Percentiles rank a stretch among this genome's conserved stretches.
Conservation (phyloP, 2,888 invertebrate genomes). For the Thera obeliscata region DNA sequence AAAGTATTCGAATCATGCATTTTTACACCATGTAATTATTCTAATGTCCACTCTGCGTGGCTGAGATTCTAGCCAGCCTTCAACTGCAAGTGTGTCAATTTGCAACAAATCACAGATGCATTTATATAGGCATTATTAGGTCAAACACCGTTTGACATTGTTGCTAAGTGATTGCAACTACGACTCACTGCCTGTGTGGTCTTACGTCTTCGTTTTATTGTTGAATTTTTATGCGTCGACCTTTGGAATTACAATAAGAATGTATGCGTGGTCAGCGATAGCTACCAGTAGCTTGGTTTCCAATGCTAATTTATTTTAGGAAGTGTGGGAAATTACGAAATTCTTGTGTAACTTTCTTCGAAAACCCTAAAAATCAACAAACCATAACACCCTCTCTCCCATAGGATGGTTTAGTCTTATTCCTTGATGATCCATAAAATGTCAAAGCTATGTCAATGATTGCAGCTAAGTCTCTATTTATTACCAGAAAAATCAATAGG, state of each 20-base stretch:
- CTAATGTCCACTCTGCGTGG: slow-evolving; percentile 22
- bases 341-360: background rate
- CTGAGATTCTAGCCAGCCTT: slow-evolving; percentile 23
- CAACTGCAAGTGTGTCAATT: slow-evolving; percentile 32
- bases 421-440: background rate
- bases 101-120: slow-evolving; percentile 45
- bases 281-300: slow-evolving; percentile 8
- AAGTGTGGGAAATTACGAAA: slow-evolving; percentile 1
- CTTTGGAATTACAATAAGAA: slow-evolving; percentile 34
- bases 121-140: slow-evolving; percentile 42
- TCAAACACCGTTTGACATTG: slow-evolving; percentile 51
- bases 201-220: slow-evolving; percentile 28
- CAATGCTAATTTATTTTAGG: background rate
- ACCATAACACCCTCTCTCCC: background rate
- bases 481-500: too few species aligned
- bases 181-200: slow-evolving; percentile 44
- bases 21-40: slow-evolving; percentile 30
- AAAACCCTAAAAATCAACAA: background rate
- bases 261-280: slow-evolving; percentile 23
- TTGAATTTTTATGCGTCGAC: slow-evolving; percentile 27
- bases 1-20: slow-evolving; percentile 13
- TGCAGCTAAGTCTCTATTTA: too few species aligned
- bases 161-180: slow-evolving; percentile 41
- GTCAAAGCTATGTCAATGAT: too few species aligned
- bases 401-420: background rate